Base-by-base conservation (phyloP, 2,888 invertebrate genomes). In the Amphipyra tragopoginis region DNA sequence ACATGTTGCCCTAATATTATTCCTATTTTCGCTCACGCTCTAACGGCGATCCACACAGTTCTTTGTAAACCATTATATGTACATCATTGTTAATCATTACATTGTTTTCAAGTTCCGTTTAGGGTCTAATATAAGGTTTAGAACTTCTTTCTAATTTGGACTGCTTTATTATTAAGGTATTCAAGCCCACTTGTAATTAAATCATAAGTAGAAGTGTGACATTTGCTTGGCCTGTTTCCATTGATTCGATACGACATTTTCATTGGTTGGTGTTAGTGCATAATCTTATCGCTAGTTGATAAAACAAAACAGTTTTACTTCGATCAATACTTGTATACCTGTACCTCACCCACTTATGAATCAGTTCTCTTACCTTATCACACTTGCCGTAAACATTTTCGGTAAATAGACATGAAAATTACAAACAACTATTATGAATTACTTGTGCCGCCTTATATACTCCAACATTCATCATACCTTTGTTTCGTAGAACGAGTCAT, bases 241-340 rank as follows among this genome's bases (percentile, higher is more conserved):
- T 84, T 70, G 81, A 84, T 86, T 85, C 56, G 76, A 69, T 79
- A 75, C 80, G 73, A 79, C 67, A 74, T 69, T 78, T 79, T 78
- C 82, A 90, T 89, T 90, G 89, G 89, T 80, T 82, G 80, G 77
- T 79, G 81, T 74, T 72, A 72, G 58, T 72, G 70, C 77, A 83
- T 86, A 91, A 93, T 93, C 93, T 93, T 92, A 93, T 93, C 93
- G 89, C 77, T 60, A 59, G 69, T 77, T 84, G 92, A 93, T 93
- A 92, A 91, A 89, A 85, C 84, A 82, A 85, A 88, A 87, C 86
- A 84, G 83, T 79, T 79, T 84, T 83, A 83, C 82, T 68, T 68
- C 84, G 83, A 90, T 92, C 90, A 81, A 91, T 91, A 90, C 72
- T 79, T 71, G 74, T 74, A 64, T 73, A 74, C 76, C 73, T 75